Base-by-base conservation (phyloP, 2,113 vertebrate species). In the Neolamprologus hecqui region DNA sequence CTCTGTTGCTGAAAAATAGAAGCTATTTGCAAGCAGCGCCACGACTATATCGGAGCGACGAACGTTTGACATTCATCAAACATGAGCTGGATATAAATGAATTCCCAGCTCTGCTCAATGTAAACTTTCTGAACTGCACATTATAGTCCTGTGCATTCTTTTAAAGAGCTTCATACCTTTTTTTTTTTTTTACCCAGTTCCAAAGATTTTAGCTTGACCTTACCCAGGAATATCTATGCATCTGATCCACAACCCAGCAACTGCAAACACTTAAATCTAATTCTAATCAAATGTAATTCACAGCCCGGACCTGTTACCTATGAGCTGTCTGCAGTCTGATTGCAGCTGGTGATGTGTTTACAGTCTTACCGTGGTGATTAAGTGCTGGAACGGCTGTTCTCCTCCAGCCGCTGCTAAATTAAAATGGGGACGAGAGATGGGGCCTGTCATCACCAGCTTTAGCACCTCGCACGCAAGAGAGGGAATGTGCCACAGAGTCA, bases 281-380 rank as follows among this genome's bases (percentile, higher is more conserved):
- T 60, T 84, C 37, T 60, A 85, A 85, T 86, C 84, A 84, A 90
- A 87, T 40, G 53, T 33, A 88, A 85, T 88, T 79, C 58, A 73
- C 75, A 83, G 47, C 47, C 60, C 68, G 68, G 83, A 75, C 51
- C 82, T 45, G 51, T 87, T 79, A 47, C 80, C 82, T 79, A 40
- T 79, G 89, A 86, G 86, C 84, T 82, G 45, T 75, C 40, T 84
- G 81, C 82, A 28, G 83, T 58, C 81, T 89, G 87, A 89, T 89
- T 86, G 86, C 87, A 83, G 83, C 79, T 26, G 53, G 58, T 58
- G 89, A 92, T 88, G 73, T 88, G 85, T 93, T 95, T 88, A 91
- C 89, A 86, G 90, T 87, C 80, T 84, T 21, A 21, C 5, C 2
- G 55, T 57, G 55, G 85, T 92, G 93, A 92, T 93, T 81, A 90